Conservation (phyloP, 2,888 invertebrate genomes). For the Erynnis tages region DNA sequence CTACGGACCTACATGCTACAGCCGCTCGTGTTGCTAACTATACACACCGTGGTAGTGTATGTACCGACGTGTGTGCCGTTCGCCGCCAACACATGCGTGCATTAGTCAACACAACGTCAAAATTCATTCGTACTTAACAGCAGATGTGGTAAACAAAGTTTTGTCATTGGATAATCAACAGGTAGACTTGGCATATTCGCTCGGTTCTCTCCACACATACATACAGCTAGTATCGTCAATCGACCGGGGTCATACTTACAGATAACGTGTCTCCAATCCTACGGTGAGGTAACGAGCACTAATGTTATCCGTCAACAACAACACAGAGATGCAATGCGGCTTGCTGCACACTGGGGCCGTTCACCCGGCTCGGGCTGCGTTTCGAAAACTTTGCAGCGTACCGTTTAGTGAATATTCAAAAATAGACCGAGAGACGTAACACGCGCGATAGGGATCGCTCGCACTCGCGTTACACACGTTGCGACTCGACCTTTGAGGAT, state of each 20-base stretch:
- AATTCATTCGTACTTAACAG: slow-evolving; percentile 39
- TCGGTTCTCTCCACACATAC: slow-evolving; percentile 16
- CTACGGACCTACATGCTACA: slow-evolving; percentile 37
- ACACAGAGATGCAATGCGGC: slow-evolving; percentile 74
- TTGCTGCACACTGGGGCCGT: slow-evolving; percentile 76
- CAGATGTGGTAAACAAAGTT: slow-evolving; percentile 30
- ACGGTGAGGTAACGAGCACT: slow-evolving; percentile 70
- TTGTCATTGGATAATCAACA: slow-evolving; percentile 48
- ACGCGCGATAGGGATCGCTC: slow-evolving; percentile 59
- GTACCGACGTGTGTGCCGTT: slow-evolving; percentile 35
- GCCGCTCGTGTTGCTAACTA: slow-evolving; percentile 39
- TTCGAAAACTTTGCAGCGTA: slow-evolving; percentile 77
- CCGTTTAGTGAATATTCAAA: slow-evolving; percentile 80
- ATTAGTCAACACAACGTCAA: slow-evolving; percentile 41
- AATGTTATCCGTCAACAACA: slow-evolving; percentile 75
- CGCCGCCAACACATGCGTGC: slow-evolving; percentile 42
- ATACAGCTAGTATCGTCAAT: slow-evolving; percentile 67
- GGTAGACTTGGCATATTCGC: slow-evolving; percentile 33
- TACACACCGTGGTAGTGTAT: slow-evolving; percentile 30
- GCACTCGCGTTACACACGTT: slow-evolving; percentile 49
- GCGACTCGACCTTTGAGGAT: slow-evolving; percentile 47
- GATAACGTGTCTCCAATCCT: slow-evolving; percentile 65
- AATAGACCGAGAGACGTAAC: slow-evolving; percentile 72
- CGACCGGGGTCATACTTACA: slow-evolving; percentile 79
- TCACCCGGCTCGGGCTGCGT: slow-evolving; percentile 78